These are phyloP conservation scores for Cephalopachus bancanus DNA, from an alignment of 2,797 vertebrate species.

Conservation along the genomic window DNA sequence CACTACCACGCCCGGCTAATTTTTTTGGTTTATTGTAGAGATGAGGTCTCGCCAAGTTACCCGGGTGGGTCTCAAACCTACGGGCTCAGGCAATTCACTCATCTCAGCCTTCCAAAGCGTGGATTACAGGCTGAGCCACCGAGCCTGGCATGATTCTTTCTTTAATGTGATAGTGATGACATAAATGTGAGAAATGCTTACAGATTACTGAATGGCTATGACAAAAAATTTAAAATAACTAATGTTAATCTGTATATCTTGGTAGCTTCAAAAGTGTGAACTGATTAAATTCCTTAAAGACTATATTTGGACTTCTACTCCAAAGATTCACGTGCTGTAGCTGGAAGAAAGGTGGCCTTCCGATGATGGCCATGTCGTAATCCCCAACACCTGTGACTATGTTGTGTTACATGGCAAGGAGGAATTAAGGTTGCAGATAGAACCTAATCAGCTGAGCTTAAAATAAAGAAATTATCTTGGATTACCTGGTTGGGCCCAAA, in stretches of 20 bases:
- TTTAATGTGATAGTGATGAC: background rate
- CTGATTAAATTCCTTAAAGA: background rate
- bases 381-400: background rate
- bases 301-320: background rate
- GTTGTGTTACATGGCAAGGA: background rate
- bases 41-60: too few species aligned
- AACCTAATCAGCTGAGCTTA: background rate
- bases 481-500: background rate
- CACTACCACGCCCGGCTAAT: too few species aligned
- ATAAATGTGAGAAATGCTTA: background rate
- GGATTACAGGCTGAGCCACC: too few species aligned
- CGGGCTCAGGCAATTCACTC: too few species aligned
- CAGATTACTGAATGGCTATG: background rate
- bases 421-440: background rate
- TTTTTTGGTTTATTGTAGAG: too few species aligned
- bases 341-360: background rate
- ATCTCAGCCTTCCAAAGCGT: too few species aligned
- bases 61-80: too few species aligned
- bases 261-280: background rate
- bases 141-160: background rate
- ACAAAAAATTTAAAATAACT: background rate
- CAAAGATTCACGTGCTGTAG: background rate
- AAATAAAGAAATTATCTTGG: background rate
- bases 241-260: background rate
- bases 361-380: background rate